phyloP scores from a whole-genome alignment of 2,888 invertebrate species.

The Amiota mariae region DNA sequence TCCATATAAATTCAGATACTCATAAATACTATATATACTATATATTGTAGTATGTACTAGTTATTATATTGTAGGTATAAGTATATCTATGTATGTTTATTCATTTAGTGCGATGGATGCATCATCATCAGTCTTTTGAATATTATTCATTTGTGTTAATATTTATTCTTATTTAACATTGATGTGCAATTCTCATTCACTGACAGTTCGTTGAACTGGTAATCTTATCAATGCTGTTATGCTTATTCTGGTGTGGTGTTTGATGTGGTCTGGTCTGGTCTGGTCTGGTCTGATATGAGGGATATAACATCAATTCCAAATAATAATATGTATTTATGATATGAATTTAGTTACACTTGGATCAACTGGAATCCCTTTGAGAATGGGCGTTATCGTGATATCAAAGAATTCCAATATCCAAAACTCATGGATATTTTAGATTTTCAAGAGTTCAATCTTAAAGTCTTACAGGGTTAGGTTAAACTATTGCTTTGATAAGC shows the following conservation, averaged over 20 bases:
- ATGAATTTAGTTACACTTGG: neutral
- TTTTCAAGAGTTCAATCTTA: conserved; percentile 82
- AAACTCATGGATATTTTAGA: conserved; percentile 83
- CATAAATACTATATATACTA: too few species aligned
- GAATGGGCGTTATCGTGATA: conserved; percentile 77
- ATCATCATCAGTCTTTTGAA: neutral
- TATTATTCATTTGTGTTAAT: too few species aligned
- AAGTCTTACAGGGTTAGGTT: conserved; percentile 82
- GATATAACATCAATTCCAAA: too few species aligned
- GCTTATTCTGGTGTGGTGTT: neutral
- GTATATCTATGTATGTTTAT: neutral
- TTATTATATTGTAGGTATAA: neutral
- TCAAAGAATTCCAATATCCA: conserved; percentile 88
- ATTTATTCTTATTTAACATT: neutral
- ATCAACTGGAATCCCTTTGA: conserved; percentile 63
- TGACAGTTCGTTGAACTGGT: neutral
- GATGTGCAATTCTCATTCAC: conserved; percentile 4
- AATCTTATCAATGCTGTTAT: neutral
- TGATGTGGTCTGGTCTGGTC: neutral
- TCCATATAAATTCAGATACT: too few species aligned
- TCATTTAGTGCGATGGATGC: neutral
- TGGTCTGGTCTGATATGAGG: neutral
- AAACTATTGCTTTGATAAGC: too few species aligned
- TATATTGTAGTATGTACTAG: too few species aligned
- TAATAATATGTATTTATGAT: neutral